Base-by-base conservation (phyloP, 1,140 invertebrate species). In the Sipha flava region DNA sequence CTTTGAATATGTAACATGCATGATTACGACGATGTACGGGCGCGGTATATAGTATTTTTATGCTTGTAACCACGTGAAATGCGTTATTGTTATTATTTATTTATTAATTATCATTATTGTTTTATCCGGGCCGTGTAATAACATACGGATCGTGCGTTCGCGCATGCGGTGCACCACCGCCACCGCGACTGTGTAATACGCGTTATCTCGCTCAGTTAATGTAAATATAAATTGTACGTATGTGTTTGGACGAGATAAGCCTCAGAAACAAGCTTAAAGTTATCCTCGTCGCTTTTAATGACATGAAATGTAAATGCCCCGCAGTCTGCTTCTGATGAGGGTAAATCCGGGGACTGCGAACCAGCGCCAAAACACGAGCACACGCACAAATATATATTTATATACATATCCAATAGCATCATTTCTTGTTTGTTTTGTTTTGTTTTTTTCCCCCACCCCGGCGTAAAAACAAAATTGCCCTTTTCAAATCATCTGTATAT, bases 241-340 rank as follows among this genome's bases (percentile, higher is more conserved):
- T 54, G 45, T 54, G 72, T 37, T 75, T n/a, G 52, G 73, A 57
- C 52, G 52, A 77, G 73, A 77, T 77, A 77, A 77, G 73, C 73
- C 34, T 59, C 14, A 43, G 52, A 43, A 77, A 77, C 73, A 43
- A 59, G 73, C 49, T 59, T 59, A 57, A 75, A 75, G 72, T 75
- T 75, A 75, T 59, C 52, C 73, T 59, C 73, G 73, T 77, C 49
- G 52, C 52, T 57, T 77, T 59, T 40, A 77, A 77, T 59, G 73
- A 77, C 73, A 57, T 52, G 73, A 77, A 59, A 77, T 59, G 73
- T 59, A 59, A 77, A 77, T 77, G 73, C 52, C 16, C n/a, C 14
- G 73, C 34, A 40, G 29, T 75, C 52, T 26, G 52, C 31, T 40
- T n/a, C 52, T 77, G 73, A 77, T 59, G 73, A 77, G 73, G 73